phyloP scores from a whole-genome alignment of 2,113 vertebrate species.

The Percopsis transmontana region DNA sequence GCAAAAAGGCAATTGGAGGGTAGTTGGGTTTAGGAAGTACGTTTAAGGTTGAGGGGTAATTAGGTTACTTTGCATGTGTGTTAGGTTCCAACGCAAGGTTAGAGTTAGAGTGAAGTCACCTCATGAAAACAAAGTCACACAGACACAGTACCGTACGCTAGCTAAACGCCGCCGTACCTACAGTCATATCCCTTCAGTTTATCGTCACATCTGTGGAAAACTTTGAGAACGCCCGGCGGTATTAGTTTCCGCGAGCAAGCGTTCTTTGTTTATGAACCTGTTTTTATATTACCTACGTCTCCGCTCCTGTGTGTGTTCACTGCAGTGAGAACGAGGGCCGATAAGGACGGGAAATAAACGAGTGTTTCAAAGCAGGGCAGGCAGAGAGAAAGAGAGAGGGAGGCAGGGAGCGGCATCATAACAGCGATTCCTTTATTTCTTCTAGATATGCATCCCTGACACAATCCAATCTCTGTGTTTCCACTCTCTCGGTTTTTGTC shows the following conservation, averaged over 20 bases:
- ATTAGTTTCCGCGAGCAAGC: constrained; percentile 6
- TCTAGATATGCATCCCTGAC: constrained; percentile 25
- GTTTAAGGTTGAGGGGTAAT: constrained; percentile 47
- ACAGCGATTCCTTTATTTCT: constrained; percentile 42
- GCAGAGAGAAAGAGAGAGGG: constrained; percentile 12
- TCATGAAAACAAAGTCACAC: constrained; percentile 13
- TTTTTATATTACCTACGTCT: neutral
- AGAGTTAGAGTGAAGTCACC: constrained; percentile 9
- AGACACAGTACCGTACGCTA: neutral
- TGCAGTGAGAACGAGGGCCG: constrained; percentile 1
- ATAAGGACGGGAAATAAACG: constrained; percentile 43
- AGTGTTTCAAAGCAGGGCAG: constrained; percentile 14
- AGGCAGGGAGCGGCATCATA: constrained; percentile 18
- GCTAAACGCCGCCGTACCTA: neutral
- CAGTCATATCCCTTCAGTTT: neutral
- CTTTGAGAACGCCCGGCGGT: neutral
- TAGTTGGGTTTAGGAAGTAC: constrained; percentile 11
- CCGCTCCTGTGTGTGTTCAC: neutral
- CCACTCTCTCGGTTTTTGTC: constrained; percentile 5
- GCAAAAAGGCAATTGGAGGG: neutral
- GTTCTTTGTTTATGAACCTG: constrained; percentile 3
- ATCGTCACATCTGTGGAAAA: constrained; percentile 1
- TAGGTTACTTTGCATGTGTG: constrained; percentile 14
- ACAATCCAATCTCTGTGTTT: constrained; percentile 22
- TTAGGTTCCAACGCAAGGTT: neutral